Evolutionary conservation across 1,140 invertebrate species (phyloP), one percentile per base, ranked within the genome.

Genomic region (Drosophila malerkotliana): DNA sequence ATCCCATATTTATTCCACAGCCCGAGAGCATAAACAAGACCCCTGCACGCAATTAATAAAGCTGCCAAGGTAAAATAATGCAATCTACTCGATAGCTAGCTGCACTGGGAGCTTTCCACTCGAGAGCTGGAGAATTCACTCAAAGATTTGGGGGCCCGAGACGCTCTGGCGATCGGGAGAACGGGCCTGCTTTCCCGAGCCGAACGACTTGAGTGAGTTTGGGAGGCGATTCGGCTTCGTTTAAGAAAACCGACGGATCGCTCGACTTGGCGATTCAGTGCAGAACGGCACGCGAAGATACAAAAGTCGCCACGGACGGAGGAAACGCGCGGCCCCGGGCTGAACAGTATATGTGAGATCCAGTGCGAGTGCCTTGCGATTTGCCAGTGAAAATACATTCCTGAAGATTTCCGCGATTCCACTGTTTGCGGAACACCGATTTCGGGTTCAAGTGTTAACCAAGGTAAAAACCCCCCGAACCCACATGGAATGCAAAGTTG

Each of bases 31-130:
- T 83, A 83, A 83, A 62, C 75, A 49, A 54, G 62, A 57, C 58
- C 44, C 59, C 51, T 64, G 63, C 82, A 72, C 72, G 74, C 83
- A 79, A 87, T 87, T 87, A 87, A 87, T 87, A 88, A 79, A 69
- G 74, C 79, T 88, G 83, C 82, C 82, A 88, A 88, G 79, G 74
- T 82, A 82, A 88, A 71, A 87, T 69, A 71, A 82, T 77, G 60
- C 73, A 71, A 80, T 77, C 71, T 37, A 37, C 34, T 37, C 18
- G 44, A 47, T 21, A 18, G 44, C 44, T 12, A 3, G 7, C 44
- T 18, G 18, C 44, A 15, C n/a, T 15, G 44, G 2, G n/a, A 45
- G 44, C 12, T 52, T 55, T 30, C 71, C 71, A 66, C 68, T 77
- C 34, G 10, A 12, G 34, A 4, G 12, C 34, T 37, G 10, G 34